Percentiles rank a stretch among this genome's conserved stretches.
Evolutionary conservation across 2,797 vertebrate species (phyloP).

Genomic region (Dendrocincla tyrannina): DNA sequence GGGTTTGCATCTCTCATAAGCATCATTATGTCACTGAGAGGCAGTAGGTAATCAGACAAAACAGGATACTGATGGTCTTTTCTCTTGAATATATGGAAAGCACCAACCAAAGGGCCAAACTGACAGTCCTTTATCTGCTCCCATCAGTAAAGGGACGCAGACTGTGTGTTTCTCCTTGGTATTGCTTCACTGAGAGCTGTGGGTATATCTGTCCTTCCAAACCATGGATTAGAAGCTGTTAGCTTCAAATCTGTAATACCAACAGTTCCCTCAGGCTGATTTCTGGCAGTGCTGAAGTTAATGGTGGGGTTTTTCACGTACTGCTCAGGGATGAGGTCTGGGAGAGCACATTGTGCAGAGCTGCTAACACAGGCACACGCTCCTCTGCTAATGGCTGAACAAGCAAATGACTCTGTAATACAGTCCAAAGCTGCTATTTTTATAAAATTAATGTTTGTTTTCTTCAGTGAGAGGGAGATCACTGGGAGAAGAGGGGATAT

Average conservation of each 20-base stretch:
- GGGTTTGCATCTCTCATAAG: background rate
- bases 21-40: background rate
- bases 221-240: background rate
- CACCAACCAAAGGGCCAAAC: background rate
- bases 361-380: no score
- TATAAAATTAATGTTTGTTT: no score
- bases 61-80: accelerated
- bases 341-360: no score
- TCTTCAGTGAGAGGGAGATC: no score
- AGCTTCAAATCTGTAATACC: background rate
- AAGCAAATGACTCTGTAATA: no score
- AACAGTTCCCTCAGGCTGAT: background rate
- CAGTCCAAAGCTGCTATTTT: no score
- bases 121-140: background rate
- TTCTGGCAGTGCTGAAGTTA: background rate
- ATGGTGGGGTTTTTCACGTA: no score
- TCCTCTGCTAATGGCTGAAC: no score
- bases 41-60: background rate
- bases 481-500: no score
- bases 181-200: background rate
- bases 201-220: background rate
- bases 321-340: no score
- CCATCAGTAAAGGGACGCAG: background rate
- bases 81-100: background rate
- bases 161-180: background rate